Percentiles rank a stretch among this genome's conserved stretches.
phyloP scores from a whole-genome alignment of 2,797 vertebrate genomes.

The Corythornis leucogaster region DNA sequence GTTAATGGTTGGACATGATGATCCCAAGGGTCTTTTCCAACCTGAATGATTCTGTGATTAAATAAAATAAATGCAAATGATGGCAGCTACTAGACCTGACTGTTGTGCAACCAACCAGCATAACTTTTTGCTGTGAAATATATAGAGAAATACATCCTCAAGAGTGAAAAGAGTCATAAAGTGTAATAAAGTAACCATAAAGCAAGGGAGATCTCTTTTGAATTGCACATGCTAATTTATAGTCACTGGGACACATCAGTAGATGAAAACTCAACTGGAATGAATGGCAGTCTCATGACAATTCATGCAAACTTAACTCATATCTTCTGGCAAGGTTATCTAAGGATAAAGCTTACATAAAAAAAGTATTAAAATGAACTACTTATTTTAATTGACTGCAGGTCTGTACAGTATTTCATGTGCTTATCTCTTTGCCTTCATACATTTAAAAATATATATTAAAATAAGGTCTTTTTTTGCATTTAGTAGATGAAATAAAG shows the following conservation, averaged over 20 bases:
- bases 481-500: not conserved
- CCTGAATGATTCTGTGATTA: not conserved
- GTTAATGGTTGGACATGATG: no score
- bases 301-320: not conserved
- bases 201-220: not conserved
- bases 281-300: conserved; percentile 1
- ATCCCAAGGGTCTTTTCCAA: no score
- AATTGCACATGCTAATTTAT: not conserved
- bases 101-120: not conserved
- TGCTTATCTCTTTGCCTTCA: not conserved
- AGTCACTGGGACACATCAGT: not conserved
- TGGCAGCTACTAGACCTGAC: not conserved
- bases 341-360: conserved; percentile 19
- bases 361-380: not conserved
- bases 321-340: conserved; percentile 14
- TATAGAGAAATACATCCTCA: not conserved
- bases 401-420: not conserved
- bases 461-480: not conserved
- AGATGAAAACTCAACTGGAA: not conserved
- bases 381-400: not conserved
- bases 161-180: not conserved
- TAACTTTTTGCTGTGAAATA: not conserved
- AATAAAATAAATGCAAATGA: not conserved
- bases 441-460: not conserved
- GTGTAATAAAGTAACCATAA: not conserved